phyloP scores from a whole-genome alignment of 2,113 vertebrate species.

The Leptocoma aspasia region DNA sequence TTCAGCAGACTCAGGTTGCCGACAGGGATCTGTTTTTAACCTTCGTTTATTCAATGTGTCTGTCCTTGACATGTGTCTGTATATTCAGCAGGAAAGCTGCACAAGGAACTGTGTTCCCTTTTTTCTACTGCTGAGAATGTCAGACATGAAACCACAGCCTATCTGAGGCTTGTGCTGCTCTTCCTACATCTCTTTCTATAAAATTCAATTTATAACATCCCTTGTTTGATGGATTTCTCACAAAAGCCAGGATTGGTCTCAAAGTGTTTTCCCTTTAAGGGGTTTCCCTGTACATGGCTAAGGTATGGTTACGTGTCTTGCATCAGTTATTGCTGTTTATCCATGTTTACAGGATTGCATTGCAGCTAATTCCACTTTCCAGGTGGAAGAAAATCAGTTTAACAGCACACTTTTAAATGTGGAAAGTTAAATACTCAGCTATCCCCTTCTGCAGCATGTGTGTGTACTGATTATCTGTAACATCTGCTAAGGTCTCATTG shows the following conservation, averaged over 20 bases:
- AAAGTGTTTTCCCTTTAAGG: not conserved
- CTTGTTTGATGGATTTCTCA: not conserved
- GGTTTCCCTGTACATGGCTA: not conserved
- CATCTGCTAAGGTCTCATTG: not conserved
- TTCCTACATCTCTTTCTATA: not conserved
- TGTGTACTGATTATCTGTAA: not conserved
- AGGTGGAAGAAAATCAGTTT: not conserved
- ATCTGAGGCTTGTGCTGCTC: not conserved
- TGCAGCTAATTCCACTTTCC: not conserved
- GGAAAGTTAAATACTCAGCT: not conserved
- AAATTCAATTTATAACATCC: not conserved
- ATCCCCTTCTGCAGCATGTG: not conserved
- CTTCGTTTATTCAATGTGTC: not conserved
- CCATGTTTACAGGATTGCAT: not conserved
- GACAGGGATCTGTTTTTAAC: not conserved
- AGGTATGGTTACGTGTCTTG: not conserved
- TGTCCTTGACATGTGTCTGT: not conserved
- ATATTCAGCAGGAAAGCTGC: not conserved
- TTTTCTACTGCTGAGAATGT: not conserved
- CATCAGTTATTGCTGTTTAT: not conserved
- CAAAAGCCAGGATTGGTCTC: not conserved
- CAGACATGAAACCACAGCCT: not conserved
- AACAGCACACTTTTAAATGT: not conserved
- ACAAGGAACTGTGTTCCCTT: not conserved
- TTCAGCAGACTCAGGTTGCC: constrained; percentile 1